These are phyloP conservation scores for Ceyx margarethae DNA, from an alignment of 2,113 vertebrate species.

Conservation along the genomic window DNA sequence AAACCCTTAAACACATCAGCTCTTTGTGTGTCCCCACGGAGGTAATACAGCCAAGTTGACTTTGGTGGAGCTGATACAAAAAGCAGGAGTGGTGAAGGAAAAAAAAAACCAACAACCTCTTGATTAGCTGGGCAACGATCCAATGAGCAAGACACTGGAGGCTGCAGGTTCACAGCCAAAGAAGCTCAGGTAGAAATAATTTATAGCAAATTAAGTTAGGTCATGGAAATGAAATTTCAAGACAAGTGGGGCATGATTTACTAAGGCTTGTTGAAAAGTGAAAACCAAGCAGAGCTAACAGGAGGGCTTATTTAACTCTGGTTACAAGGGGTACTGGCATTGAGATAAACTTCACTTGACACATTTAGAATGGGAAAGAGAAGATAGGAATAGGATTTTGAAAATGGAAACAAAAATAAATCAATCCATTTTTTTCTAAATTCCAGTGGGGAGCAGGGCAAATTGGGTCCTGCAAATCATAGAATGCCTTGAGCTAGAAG, in stretches of 20 bases:
- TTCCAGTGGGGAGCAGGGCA: background rate
- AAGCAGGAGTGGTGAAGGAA: constrained; percentile 12
- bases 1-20: background rate
- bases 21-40: background rate
- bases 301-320: constrained; percentile 2
- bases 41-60: constrained; percentile 23
- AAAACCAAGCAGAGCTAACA: constrained; percentile 24
- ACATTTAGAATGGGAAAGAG: background rate
- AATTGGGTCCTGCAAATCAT: background rate
- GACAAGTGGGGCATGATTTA: constrained; percentile 27
- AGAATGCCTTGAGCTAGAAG: too few relatives aligned
- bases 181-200: constrained; percentile 57
- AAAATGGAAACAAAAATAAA: background rate
- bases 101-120: background rate
- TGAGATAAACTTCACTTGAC: background rate
- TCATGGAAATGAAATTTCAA: constrained; percentile 55
- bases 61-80: constrained; percentile 26
- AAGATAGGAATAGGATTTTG: background rate
- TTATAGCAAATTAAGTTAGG: constrained; percentile 55
- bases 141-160: background rate
- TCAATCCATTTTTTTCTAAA: background rate
- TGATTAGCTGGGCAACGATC: constrained; percentile 51
- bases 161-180: constrained; percentile 6
- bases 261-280: constrained; percentile 27
- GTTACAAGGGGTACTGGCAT: background rate